Percentiles rank a stretch among this genome's conserved stretches.
phyloP scores from a whole-genome alignment of 2,888 invertebrate species.

The Drosophila recens region DNA sequence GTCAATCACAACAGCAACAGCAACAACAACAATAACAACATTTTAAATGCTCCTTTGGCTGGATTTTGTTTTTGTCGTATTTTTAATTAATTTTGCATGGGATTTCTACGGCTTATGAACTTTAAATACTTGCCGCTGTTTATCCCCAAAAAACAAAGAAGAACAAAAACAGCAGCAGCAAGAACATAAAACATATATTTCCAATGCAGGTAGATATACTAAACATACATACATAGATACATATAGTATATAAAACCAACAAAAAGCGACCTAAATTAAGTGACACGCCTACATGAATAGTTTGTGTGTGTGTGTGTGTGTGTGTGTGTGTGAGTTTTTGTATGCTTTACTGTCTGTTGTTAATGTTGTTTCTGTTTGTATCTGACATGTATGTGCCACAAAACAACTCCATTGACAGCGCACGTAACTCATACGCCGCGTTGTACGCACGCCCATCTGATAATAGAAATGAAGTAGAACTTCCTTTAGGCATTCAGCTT shows the following conservation, averaged over 20 bases:
- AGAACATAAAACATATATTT: conserved; percentile 5
- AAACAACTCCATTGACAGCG: conserved; percentile 14
- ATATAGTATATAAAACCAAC: background rate
- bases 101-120: conserved; percentile 72
- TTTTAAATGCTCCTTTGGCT: conserved; percentile 42
- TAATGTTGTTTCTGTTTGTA: conserved; percentile 9
- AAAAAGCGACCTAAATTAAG: conserved; percentile 29
- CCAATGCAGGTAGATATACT: conserved; percentile 21
- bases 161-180: conserved; percentile 6
- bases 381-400: conserved; percentile 15
- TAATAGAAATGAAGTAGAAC: conserved; percentile 22
- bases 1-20: conserved; percentile 58
- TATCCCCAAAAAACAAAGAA: conserved; percentile 7
- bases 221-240: background rate
- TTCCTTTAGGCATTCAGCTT: conserved; percentile 10
- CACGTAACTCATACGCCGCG: conserved; percentile 27
- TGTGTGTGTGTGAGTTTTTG: background rate
- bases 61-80: conserved; percentile 48
- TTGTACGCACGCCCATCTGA: conserved; percentile 16
- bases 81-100: conserved; percentile 71
- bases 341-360: conserved; percentile 15
- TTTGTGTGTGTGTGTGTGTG: background rate
- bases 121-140: conserved; percentile 63
- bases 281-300: conserved; percentile 13
- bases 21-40: conserved; percentile 14